Conservation (phyloP, 2,113 vertebrate species). For the Lutjanus erythropterus region DNA sequence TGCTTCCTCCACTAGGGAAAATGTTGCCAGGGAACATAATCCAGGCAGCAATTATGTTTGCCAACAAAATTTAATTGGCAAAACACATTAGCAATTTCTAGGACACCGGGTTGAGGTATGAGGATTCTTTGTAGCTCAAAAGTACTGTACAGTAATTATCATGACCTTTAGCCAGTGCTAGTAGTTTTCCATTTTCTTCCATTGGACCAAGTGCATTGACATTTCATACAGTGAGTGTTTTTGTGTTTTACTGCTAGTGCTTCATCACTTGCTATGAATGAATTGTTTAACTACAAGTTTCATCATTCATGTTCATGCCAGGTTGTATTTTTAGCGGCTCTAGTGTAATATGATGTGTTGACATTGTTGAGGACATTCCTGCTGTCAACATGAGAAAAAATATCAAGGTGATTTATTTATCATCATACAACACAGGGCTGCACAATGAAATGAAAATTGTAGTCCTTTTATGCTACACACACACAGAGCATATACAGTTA, state of each 20-base stretch:
- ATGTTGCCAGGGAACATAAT: neutral
- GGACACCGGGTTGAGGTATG: neutral
- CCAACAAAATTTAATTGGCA: neutral
- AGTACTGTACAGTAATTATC: neutral
- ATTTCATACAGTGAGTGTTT: slow-evolving; percentile 20
- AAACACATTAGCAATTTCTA: neutral
- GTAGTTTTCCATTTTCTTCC: neutral
- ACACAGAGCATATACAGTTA: no score
- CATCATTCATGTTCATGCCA: neutral
- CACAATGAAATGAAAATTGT: no score
- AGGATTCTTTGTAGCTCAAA: neutral
- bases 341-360: neutral
- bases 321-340: neutral
- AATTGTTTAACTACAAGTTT: neutral
- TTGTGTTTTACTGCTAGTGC: neutral
- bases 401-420: no score
- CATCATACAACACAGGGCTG: no score
- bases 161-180: slow-evolving; percentile 13
- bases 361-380: slow-evolving; percentile 8
- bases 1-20: neutral
- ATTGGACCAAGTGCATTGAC: neutral
- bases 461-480: no score
- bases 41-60: neutral
- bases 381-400: neutral
- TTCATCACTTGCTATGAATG: neutral